Evolutionary conservation across 1,140 invertebrate genomes (phyloP).

Genomic region (Latrodectus geometricus): DNA sequence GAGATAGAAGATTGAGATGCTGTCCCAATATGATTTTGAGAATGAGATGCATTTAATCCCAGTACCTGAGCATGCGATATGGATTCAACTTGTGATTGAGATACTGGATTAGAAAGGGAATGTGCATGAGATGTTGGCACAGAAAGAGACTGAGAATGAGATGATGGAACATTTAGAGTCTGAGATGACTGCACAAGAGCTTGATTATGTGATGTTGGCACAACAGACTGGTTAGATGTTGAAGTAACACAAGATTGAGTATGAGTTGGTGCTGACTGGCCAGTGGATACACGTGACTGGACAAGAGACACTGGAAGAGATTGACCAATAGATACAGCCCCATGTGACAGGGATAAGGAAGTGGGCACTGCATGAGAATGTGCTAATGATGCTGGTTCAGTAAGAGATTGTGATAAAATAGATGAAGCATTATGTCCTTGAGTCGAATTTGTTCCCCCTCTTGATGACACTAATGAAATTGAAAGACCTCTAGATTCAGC

Average conservation of each 20-base stretch:
- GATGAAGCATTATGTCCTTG: background rate
- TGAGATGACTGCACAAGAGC: background rate
- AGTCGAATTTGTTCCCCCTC: background rate
- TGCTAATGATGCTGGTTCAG: background rate
- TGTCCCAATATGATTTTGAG: background rate
- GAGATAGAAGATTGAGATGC: background rate
- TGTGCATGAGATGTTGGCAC: background rate
- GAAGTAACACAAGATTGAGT: conserved; percentile 19
- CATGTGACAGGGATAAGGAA: conserved; percentile 19
- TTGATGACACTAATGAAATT: background rate
- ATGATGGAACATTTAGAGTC: background rate
- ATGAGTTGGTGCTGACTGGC: conserved; percentile 4
- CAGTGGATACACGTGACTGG: conserved; percentile 16
- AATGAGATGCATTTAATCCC: background rate
- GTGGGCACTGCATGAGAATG: background rate
- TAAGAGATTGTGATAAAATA: background rate
- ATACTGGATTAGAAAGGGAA: background rate
- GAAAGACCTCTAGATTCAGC: background rate
- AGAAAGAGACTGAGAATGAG: background rate
- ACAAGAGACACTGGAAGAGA: conserved; percentile 17
- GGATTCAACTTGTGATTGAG: conserved; percentile 2
- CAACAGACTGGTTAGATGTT: conserved; percentile 3
- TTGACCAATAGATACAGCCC: background rate
- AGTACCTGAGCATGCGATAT: conserved; percentile 16
- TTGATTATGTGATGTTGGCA: background rate